Conservation (phyloP, 35 echinoderm and acorn worm species). For the Apostichopus japonicus region DNA sequence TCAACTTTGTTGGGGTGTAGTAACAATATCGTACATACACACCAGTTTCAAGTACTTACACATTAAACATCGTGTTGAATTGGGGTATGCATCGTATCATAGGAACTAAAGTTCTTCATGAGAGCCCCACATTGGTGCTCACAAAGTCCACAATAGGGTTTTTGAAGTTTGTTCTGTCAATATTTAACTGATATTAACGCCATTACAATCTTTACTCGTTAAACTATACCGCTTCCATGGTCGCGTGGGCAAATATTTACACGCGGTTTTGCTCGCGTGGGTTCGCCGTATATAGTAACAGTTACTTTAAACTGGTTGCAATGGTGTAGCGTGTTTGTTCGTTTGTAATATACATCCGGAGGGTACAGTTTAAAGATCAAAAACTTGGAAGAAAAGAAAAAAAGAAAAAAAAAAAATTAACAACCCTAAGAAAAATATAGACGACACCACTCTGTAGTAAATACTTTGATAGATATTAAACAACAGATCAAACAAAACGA, state of each 20-base stretch:
- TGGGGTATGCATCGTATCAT: too few species aligned
- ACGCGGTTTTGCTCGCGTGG: neutral
- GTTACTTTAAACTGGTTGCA: constrained; percentile 13
- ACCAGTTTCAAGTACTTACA: too few species aligned
- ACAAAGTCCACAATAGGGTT: neutral
- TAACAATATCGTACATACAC: too few species aligned
- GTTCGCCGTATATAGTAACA: neutral
- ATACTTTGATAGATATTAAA: neutral
- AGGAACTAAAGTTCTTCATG: too few species aligned
- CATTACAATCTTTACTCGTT: constrained; percentile 14
- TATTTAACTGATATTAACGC: constrained; percentile 41
- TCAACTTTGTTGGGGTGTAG: too few species aligned
- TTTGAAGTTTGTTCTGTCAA: constrained; percentile 14
- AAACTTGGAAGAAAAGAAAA: neutral
- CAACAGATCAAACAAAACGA: neutral
- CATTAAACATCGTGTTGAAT: too few species aligned
- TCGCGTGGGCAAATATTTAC: constrained; percentile 40
- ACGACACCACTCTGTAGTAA: neutral
- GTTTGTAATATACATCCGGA: constrained; percentile 26
- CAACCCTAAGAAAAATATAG: neutral
- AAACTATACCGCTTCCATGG: neutral
- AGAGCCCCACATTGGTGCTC: neutral
- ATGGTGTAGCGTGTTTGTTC: constrained; percentile 13
- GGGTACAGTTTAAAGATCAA: neutral
- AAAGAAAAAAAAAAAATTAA: neutral